Evolutionary conservation across 2,888 invertebrate species (phyloP), one percentile per base, ranked within the genome.

Genomic region (Stenurella melanura): DNA sequence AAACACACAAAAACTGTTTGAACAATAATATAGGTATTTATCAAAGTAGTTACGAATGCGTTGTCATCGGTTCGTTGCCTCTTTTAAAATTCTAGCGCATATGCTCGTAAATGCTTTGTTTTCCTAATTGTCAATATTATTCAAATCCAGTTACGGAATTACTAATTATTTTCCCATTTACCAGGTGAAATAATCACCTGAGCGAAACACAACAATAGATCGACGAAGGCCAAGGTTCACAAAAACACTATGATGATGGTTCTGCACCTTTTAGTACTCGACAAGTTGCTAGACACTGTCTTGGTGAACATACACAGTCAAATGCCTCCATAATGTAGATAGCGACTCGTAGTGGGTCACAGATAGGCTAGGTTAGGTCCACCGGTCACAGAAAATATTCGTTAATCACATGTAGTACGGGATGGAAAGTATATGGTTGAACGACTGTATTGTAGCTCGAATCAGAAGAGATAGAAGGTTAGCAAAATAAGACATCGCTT

Each of bases 391-490:
- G 54, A 73, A 77, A 64, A 50, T 77, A 74, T 21, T 73, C 38
- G 63, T 63, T 69, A 77, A 34, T 61, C 57, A 74, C 60, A 75
- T 66, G 72, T 63, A 69, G 54, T 61, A 70, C 66, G 17, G 56
- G 70, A 61, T 64, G 69, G 63, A 17, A 69, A 70, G 78, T 66
- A 74, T 66, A 70, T 76, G 76, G 56, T 79, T 85, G 84, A 80
- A 71, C 83, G 76, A 81, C 83, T 84, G 80, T 79, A 78, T 75
- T 38, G 56, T 54, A 72, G 81, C 82, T 82, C 81, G 84, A 82
- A 83, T 84, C 83, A 84, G 81, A 78, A 82, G 83, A 84, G 84
- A 86, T 85, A 84, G 86, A 86, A 87, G 86, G 86, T 86, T 85
- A 85, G 81, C 83, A 80, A 81, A 83, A 75, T 77, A 80, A 80